Conservation (phyloP, 1,140 invertebrate genomes). For the Brachionus angularis region DNA sequence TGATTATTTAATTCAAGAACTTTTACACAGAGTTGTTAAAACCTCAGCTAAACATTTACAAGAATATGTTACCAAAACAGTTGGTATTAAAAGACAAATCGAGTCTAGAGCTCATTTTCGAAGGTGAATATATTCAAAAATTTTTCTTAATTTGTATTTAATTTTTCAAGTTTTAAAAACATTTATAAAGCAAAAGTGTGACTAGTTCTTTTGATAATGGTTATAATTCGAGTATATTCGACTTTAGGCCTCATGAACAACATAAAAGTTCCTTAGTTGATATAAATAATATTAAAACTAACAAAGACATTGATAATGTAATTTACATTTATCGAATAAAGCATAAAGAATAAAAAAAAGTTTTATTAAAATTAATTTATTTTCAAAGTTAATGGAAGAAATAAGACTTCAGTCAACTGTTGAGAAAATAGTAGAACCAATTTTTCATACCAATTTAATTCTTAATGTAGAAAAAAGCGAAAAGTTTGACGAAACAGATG, state of each 20-base stretch:
- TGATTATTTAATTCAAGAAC: constrained; percentile 53
- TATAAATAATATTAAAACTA: constrained; percentile 7
- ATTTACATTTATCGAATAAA: no score
- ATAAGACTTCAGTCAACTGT: constrained; percentile 49
- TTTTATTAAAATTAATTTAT: background rate
- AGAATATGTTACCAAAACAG: constrained; percentile 51
- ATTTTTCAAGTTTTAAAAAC: background rate
- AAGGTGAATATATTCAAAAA: background rate
- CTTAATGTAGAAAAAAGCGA: constrained; percentile 48
- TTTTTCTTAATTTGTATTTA: background rate
- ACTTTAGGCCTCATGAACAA: no score
- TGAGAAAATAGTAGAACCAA: constrained; percentile 50
- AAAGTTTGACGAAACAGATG: background rate
- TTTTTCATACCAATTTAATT: constrained; percentile 51
- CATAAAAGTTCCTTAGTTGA: background rate
- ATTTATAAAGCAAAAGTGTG: background rate
- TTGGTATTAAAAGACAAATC: constrained; percentile 45
- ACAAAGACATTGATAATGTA: constrained; percentile 21
- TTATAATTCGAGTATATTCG: background rate
- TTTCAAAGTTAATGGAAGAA: constrained; percentile 51
- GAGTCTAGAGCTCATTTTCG: no score
- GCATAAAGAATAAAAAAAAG: background rate
- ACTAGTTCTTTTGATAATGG: constrained; percentile 1
- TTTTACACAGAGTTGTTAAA: constrained; percentile 53
- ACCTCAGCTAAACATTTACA: constrained; percentile 50